These are phyloP conservation scores for Pteria penguin DNA, from an alignment of 2,888 invertebrate genomes.

Conservation along the genomic window DNA sequence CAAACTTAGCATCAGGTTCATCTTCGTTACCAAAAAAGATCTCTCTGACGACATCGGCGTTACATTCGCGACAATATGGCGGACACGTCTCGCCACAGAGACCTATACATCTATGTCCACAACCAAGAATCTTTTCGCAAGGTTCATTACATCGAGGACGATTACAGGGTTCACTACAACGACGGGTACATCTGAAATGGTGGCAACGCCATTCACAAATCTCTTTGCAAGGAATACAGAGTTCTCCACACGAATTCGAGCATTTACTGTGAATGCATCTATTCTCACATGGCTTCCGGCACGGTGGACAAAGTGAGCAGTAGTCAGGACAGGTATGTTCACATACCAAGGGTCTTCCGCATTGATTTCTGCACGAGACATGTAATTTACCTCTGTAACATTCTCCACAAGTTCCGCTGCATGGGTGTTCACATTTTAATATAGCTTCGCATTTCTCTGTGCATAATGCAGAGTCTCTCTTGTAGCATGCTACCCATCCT, in stretches of 20 bases:
- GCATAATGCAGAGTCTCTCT: conserved; percentile 42
- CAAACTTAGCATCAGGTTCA: conserved; percentile 82
- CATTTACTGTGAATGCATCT: conserved; percentile 20
- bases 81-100: conserved; percentile 36
- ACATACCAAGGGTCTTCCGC: conserved; percentile 20
- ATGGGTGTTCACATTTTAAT: conserved; percentile 64
- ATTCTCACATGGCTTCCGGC: conserved; percentile 9
- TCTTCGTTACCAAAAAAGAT: conserved; percentile 82
- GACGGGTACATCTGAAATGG: conserved; percentile 15
- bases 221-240: conserved; percentile 19
- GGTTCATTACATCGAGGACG: conserved; percentile 10
- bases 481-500: conserved; percentile 40
- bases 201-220: conserved; percentile 25
- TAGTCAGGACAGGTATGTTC: conserved; percentile 24
- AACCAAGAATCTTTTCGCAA: background rate
- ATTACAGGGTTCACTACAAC: conserved; percentile 27
- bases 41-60: conserved; percentile 60
- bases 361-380: conserved; percentile 5
- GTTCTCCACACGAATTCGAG: conserved; percentile 2
- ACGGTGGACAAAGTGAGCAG: conserved; percentile 27
- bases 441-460: conserved; percentile 40
- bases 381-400: conserved; percentile 1
- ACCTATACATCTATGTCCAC: conserved; percentile 27
- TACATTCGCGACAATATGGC: conserved; percentile 12
- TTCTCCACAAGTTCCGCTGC: conserved; percentile 11